Evolutionary conservation across 2,113 vertebrate species (phyloP).

Genomic region (Cottus gobio): DNA sequence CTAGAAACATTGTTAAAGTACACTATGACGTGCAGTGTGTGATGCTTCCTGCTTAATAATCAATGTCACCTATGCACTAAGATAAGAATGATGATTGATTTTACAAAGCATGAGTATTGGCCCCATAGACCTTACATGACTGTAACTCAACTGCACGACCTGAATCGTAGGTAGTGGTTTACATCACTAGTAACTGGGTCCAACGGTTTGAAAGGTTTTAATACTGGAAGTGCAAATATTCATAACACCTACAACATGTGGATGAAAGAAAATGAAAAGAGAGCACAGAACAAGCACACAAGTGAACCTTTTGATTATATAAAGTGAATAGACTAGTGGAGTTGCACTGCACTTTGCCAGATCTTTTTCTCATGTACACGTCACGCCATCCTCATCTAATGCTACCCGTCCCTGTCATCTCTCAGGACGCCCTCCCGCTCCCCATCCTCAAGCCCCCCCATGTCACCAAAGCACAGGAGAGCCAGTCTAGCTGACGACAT

Average conservation of each 20-base stretch:
- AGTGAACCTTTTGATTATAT: background rate
- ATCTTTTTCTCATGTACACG: background rate
- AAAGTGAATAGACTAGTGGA: background rate
- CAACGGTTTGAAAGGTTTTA: background rate
- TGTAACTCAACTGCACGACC: background rate
- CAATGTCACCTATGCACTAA: background rate
- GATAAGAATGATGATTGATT: background rate
- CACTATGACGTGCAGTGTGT: background rate
- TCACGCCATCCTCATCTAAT: background rate
- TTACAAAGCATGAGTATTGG: background rate
- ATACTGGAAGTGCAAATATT: background rate
- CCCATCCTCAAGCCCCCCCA: slow-evolving; percentile 54
- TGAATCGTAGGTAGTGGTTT: background rate
- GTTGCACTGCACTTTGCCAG: background rate
- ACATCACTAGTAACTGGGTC: background rate
- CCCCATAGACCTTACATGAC: too few relatives aligned
- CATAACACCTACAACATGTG: background rate
- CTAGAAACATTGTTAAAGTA: background rate
- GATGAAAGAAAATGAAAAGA: background rate
- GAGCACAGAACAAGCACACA: background rate
- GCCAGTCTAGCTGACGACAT: slow-evolving; percentile 82
- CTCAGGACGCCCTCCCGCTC: slow-evolving; percentile 53
- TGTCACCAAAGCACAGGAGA: slow-evolving; percentile 60
- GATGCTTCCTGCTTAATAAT: background rate
- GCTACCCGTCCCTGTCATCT: background rate